phyloP scores from a whole-genome alignment of 2,797 vertebrate genomes.

The Poeciliopsis gracilis region DNA sequence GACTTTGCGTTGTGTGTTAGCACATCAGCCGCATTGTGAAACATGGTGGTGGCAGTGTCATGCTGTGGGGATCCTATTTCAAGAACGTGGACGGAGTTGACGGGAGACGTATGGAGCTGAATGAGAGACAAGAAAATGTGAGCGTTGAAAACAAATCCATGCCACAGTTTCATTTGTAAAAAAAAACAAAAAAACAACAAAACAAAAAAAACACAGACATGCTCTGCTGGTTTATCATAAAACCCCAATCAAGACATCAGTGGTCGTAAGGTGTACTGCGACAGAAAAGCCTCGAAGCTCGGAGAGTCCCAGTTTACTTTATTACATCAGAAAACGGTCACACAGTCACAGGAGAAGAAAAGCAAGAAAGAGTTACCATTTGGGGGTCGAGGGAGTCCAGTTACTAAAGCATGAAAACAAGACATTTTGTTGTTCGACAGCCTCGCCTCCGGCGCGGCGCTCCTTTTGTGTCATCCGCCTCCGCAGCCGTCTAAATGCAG shows the following conservation, averaged over 20 bases:
- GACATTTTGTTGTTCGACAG: conserved; percentile 46
- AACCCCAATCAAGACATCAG: background rate
- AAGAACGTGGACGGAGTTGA: background rate
- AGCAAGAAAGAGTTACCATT: conserved; percentile 30
- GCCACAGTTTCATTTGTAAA: background rate
- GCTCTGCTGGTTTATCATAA: background rate
- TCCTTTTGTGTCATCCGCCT: conserved; percentile 41
- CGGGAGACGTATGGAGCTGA: background rate
- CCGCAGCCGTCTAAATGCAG: conserved; percentile 42
- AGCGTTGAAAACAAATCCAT: background rate
- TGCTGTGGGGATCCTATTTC: background rate
- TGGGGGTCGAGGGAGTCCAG: conserved; percentile 12
- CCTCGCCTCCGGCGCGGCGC: conserved; percentile 40
- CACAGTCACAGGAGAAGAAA: conserved; percentile 53
- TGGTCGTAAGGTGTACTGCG: background rate
- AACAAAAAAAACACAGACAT: background rate
- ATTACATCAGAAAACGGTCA: conserved; percentile 40
- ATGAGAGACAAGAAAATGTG: background rate
- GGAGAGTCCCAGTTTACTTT: conserved; percentile 32
- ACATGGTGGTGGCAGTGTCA: background rate
- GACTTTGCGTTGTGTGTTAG: background rate
- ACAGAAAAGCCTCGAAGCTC: conserved; percentile 28
- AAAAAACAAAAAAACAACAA: background rate
- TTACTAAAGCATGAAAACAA: conserved; percentile 29
- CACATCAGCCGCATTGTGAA: background rate